phyloP scores from a whole-genome alignment of 2,797 vertebrate species.

The Emys orbicularis region DNA sequence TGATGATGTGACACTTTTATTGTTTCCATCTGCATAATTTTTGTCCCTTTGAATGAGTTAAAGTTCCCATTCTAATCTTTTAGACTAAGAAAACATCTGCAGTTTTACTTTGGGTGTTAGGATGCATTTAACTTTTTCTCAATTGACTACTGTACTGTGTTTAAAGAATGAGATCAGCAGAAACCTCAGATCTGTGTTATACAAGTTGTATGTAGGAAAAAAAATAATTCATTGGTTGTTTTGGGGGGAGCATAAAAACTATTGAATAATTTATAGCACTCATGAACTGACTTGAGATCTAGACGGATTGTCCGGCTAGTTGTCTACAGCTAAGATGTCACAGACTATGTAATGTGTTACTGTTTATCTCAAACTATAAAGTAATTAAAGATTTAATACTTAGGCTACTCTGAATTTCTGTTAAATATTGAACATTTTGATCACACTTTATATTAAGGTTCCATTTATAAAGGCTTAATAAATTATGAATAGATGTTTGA shows the following conservation, averaged over 20 bases:
- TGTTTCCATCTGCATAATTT: background rate
- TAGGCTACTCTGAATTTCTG: background rate
- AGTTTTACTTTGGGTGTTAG: background rate
- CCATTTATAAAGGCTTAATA: background rate
- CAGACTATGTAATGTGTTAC: accelerated
- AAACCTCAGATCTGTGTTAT: background rate
- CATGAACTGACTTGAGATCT: background rate
- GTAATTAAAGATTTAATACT: background rate
- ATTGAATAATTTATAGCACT: background rate
- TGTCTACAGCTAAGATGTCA: background rate
- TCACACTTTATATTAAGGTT: background rate
- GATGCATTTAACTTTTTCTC: background rate
- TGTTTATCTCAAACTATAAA: background rate
- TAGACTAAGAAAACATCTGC: background rate
- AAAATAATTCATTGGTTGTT: background rate
- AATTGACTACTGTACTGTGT: background rate
- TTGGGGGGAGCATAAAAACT: background rate
- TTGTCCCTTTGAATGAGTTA: background rate
- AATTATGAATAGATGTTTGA: background rate
- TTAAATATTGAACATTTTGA: background rate
- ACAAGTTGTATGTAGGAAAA: background rate
- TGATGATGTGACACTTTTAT: background rate
- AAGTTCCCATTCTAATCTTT: background rate
- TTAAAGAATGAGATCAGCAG: background rate
- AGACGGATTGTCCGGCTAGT: accelerated